These are phyloP conservation scores for Microctenopoma lineatum DNA, from an alignment of 2,797 vertebrate species.

Conservation along the genomic window DNA sequence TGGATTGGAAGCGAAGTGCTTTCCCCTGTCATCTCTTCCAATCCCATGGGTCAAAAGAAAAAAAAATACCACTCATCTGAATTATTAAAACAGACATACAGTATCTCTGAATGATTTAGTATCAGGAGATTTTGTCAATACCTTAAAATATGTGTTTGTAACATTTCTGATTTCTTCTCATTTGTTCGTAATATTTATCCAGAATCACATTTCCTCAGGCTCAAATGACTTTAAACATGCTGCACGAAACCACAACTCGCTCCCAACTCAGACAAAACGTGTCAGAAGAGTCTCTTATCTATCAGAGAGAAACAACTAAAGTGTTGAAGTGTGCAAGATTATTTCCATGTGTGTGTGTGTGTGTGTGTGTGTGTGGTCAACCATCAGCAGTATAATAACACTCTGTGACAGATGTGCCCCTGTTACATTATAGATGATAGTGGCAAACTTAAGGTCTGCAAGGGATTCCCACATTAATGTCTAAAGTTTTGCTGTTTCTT, in stretches of 20 bases:
- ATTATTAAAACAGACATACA: conserved; percentile 55
- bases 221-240: background rate
- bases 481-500: conserved; percentile 6
- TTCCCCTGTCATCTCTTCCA: conserved; percentile 41
- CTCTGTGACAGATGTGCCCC: conserved; percentile 72
- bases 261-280: conserved; percentile 23
- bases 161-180: background rate
- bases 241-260: conserved; percentile 26
- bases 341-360: background rate
- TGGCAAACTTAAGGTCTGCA: conserved; percentile 50
- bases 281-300: conserved; percentile 16
- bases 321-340: conserved; percentile 35
- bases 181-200: background rate
- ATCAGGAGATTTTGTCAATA: background rate
- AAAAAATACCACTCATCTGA: conserved; percentile 48
- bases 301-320: background rate
- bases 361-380: conserved; percentile 44
- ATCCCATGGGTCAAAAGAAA: conserved; percentile 49
- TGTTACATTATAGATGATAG: conserved; percentile 75
- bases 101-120: conserved; percentile 39
- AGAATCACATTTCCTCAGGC: background rate
- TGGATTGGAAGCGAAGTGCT: conserved; percentile 17
- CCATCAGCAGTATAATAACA: conserved; percentile 37
- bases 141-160: conserved; percentile 1
- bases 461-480: conserved; percentile 30